These are phyloP conservation scores for Pseudolaguvia tuberculata DNA, from an alignment of 2,113 vertebrate genomes.

Conservation along the genomic window DNA sequence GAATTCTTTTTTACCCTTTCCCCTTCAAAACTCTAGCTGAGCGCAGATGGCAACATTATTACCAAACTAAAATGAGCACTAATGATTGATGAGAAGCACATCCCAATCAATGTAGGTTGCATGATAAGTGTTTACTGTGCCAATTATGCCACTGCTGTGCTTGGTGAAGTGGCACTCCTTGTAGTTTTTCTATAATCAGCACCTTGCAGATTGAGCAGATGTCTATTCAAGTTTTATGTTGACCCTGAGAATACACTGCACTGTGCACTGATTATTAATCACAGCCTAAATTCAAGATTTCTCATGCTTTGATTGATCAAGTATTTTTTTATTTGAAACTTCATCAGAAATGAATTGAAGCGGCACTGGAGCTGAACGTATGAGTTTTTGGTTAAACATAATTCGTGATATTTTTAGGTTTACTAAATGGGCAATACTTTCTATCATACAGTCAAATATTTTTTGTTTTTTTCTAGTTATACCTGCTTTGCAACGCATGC, in stretches of 20 bases:
- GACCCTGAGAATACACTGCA: conserved; percentile 37
- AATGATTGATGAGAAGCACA: conserved; percentile 71
- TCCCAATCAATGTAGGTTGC: conserved; percentile 70
- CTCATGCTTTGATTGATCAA: conserved; percentile 30
- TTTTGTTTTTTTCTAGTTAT: too few relatives aligned
- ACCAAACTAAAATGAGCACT: conserved; percentile 61
- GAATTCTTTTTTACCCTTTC: conserved; percentile 54
- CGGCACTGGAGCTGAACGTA: neutral
- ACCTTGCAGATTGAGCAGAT: conserved; percentile 55
- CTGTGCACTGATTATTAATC: conserved; percentile 63
- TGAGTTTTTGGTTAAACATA: too few relatives aligned
- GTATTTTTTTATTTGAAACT: conserved; percentile 14
- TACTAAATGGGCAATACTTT: too few relatives aligned
- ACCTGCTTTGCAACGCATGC: too few relatives aligned
- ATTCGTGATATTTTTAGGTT: too few relatives aligned
- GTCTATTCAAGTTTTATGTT: conserved; percentile 55
- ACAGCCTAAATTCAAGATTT: conserved; percentile 42
- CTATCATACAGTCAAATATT: too few relatives aligned
- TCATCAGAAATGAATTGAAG: conserved; percentile 6
- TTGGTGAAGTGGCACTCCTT: conserved; percentile 64
- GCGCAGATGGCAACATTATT: conserved; percentile 73
- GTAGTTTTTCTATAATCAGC: conserved; percentile 62
- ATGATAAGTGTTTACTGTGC: conserved; percentile 71
- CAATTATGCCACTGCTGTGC: conserved; percentile 62
- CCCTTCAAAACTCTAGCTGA: conserved; percentile 59